Percentiles rank a stretch among this genome's conserved stretches.
These are phyloP conservation scores for Eutolmus rufibarbis DNA, from an alignment of 2,888 invertebrate genomes.

Conservation along the genomic window DNA sequence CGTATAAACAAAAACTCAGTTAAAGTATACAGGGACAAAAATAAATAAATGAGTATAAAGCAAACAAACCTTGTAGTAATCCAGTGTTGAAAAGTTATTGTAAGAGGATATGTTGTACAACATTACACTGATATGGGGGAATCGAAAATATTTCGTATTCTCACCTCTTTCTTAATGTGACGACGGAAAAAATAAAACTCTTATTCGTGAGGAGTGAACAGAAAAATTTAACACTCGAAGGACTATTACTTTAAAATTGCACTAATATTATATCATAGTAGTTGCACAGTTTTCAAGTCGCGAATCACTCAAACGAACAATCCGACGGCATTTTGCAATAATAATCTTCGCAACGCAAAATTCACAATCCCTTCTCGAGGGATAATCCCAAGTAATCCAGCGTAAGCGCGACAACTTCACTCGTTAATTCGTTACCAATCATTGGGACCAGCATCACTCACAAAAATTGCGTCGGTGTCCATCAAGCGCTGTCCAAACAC, in stretches of 20 bases:
- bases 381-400: slow-evolving; percentile 12
- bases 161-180: background rate
- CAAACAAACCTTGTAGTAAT: slow-evolving; percentile 61
- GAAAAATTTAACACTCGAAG: background rate
- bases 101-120: slow-evolving; percentile 63
- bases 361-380: background rate
- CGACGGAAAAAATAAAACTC: background rate
- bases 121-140: slow-evolving; percentile 53
- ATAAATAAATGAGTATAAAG: background rate
- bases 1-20: background rate
- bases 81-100: slow-evolving; percentile 63
- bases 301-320: background rate
- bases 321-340: background rate
- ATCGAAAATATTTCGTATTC: slow-evolving; percentile 11
- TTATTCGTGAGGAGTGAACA: background rate
- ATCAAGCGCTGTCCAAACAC: slow-evolving; percentile 2
- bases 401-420: background rate
- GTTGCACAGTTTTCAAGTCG: background rate
- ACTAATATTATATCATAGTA: background rate
- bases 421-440: background rate
- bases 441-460: background rate
- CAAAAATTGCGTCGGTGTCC: background rate
- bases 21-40: background rate
- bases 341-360: background rate
- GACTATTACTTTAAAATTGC: background rate